These are phyloP conservation scores for Corythaixoides concolor DNA, from an alignment of 2,113 vertebrate genomes.

Conservation along the genomic window DNA sequence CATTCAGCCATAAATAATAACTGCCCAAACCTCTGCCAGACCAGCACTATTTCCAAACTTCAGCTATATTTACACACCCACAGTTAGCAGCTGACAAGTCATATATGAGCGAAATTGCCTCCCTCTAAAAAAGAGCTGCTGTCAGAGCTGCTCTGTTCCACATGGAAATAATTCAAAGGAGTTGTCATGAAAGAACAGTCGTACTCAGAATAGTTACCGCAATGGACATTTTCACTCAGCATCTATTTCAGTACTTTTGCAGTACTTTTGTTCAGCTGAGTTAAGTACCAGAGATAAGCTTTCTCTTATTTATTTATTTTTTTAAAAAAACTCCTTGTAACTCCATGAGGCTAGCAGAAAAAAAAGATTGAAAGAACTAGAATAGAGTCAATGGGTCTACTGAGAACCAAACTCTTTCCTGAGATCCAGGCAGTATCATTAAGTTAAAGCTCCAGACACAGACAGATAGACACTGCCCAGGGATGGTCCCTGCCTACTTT, in stretches of 20 bases:
- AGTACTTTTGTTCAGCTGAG: background rate
- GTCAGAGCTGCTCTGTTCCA: slow-evolving; percentile 26
- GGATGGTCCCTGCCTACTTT: background rate
- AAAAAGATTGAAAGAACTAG: background rate
- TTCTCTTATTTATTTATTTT: background rate
- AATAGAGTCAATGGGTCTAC: background rate
- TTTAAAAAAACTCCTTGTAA: background rate
- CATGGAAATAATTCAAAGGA: slow-evolving; percentile 44
- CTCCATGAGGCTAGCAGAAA: background rate
- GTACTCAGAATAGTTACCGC: background rate
- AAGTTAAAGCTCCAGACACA: background rate
- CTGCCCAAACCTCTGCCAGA: slow-evolving; percentile 26
- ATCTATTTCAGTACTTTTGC: background rate
- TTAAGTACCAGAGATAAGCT: background rate
- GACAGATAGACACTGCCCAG: background rate
- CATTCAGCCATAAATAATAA: slow-evolving; percentile 6
- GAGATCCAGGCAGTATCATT: background rate
- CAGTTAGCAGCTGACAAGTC: slow-evolving; percentile 51
- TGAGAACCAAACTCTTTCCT: background rate
- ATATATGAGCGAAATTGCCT: slow-evolving; percentile 51
- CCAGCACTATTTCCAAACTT: slow-evolving; percentile 22
- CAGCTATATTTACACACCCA: slow-evolving; percentile 49
- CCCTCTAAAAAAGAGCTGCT: slow-evolving; percentile 29
- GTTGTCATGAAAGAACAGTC: background rate
- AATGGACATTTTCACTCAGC: background rate